Evolutionary conservation across 23 tunicate species (phyloP).

Genomic region (Botrylloides violaceus): DNA sequence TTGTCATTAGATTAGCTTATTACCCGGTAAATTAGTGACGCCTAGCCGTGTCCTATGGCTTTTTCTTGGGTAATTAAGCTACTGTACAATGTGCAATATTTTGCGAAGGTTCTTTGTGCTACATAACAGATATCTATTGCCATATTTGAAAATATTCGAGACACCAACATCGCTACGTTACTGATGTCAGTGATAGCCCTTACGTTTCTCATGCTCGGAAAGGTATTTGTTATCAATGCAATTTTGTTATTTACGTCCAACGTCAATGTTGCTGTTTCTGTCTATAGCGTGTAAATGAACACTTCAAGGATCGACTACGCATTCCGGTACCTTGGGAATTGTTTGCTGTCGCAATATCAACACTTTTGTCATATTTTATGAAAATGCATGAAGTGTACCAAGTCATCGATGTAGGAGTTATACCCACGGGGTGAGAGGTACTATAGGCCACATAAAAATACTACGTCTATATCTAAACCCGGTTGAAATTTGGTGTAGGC

Average conservation of each 20-base stretch:
- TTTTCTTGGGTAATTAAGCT: no score
- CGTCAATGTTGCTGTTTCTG: no score
- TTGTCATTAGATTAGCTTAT: no score
- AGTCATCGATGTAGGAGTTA: slow-evolving; percentile 48
- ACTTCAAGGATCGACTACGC: slow-evolving; percentile 43
- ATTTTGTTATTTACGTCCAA: no score
- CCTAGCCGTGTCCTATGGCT: no score
- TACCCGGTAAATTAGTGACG: no score
- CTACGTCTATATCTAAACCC: no score
- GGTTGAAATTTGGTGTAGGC: no score
- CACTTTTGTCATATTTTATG: slow-evolving; percentile 49
- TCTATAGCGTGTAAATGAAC: slow-evolving; percentile 52
- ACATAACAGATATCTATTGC: slow-evolving; percentile 69
- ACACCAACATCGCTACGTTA: slow-evolving; percentile 58
- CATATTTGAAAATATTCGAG: slow-evolving; percentile 29
- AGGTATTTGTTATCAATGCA: no score
- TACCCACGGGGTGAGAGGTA: slow-evolving; percentile 52
- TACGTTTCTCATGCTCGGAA: slow-evolving; percentile 59
- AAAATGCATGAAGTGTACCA: slow-evolving; percentile 28
- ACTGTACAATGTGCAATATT: no score
- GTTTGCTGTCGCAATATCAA: slow-evolving; percentile 38
- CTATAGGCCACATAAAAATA: no score
- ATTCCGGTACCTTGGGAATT: slow-evolving; percentile 92
- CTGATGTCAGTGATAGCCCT: slow-evolving; percentile 53
- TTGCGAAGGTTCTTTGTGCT: no score